Conservation (phyloP, 2,888 invertebrate species). For the Dascillus cervinus region DNA sequence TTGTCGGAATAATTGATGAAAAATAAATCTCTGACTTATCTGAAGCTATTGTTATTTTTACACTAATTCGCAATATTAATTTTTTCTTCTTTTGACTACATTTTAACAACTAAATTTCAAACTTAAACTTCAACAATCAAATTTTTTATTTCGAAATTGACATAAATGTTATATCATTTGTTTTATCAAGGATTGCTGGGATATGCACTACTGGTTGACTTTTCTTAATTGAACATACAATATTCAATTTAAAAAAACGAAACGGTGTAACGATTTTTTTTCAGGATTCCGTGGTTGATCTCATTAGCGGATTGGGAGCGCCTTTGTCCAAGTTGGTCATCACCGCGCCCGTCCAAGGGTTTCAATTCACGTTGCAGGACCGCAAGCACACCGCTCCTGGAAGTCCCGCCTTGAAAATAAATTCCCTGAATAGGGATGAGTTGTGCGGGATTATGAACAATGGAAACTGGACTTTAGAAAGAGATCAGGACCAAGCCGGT, state of each 20-base stretch:
- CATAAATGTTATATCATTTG: too few species aligned
- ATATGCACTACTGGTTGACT: too few species aligned
- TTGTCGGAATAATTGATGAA: too few species aligned
- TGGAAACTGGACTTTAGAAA: slow-evolving; percentile 63
- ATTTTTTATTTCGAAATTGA: too few species aligned
- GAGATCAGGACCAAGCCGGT: slow-evolving; percentile 70
- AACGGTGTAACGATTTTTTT: slow-evolving; percentile 15
- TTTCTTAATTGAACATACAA: too few species aligned
- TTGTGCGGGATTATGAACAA: slow-evolving; percentile 50
- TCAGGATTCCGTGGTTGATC: slow-evolving; percentile 68
- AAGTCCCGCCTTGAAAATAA: slow-evolving; percentile 52
- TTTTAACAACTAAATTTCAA: too few species aligned
- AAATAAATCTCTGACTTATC: too few species aligned
- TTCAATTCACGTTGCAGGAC: slow-evolving; percentile 58
- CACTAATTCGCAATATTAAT: too few species aligned
- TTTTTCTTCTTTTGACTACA: too few species aligned
- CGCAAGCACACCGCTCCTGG: slow-evolving; percentile 61
- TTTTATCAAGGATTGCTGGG: too few species aligned
- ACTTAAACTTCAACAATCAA: too few species aligned
- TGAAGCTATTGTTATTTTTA: too few species aligned
- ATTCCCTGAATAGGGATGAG: slow-evolving; percentile 55
- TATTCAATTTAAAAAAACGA: background rate
- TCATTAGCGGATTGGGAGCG: slow-evolving; percentile 63
- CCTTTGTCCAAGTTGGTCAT: slow-evolving; percentile 62
- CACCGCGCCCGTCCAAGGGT: slow-evolving; percentile 62